Evolutionary conservation across 2,888 invertebrate genomes (phyloP), one percentile per base, ranked within the genome.

Genomic region (Lycaena phlaeas): DNA sequence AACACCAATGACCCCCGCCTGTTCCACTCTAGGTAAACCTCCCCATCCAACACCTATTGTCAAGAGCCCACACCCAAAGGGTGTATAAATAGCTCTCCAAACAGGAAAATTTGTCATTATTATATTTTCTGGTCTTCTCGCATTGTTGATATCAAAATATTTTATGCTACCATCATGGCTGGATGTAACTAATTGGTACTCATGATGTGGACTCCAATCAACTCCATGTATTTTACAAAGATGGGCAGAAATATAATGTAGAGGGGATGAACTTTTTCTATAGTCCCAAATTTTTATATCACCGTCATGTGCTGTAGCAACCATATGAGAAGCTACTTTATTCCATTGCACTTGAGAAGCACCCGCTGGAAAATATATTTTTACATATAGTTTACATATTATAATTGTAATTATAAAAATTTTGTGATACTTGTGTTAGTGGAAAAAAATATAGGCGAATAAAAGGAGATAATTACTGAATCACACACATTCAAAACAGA

Each of bases 271-370:
- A 47, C 92, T 89, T 81, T 96, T 96, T 48, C 97, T 87, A 53
- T 94, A 92, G 70, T 98, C 98, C 97, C 97, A 98, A 51, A 98
- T 90, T 69, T 97, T 92, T 2, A 98, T 90, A 73, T 97, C 97
- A 2, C 96, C 97, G 65, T 97, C 97, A 70, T 98, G 97, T 3
- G 97, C 94, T 30, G 97, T 97, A 1, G 97, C 97, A 50, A 98
- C 85, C 48, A 95, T 85, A 66, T 96, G 87, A 1, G 91, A 87
- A 1, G 93, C 92, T 37, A 95, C 87, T 58, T 92, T 90, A 68
- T 97, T 97, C 92, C 97, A 98, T 58, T 95, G 91, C 1, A 97
- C 96, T 84, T 97, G 96, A 1, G 95, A 94, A 2, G 96, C 96
- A 54, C 95, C 94, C 60, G 94, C 94, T 92, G 53, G 12, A 68